Conservation (phyloP, 2,113 vertebrate species). For the Hypomesus transpacificus region DNA sequence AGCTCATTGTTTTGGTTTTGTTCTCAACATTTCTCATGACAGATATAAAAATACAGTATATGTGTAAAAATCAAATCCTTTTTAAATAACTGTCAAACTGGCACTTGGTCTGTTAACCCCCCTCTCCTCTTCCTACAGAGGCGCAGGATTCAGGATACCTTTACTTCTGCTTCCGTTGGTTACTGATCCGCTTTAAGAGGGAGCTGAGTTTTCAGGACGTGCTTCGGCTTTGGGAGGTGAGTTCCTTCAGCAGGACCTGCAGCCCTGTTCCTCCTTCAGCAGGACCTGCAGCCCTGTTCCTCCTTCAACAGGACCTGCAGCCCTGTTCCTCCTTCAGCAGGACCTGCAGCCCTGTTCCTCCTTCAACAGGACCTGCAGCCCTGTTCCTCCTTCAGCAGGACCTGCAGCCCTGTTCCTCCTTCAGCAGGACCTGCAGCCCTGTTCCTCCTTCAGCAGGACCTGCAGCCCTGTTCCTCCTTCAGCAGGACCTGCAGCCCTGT, state of each 20-base stretch:
- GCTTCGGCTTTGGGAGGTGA: constrained; percentile 97
- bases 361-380: too few relatives aligned
- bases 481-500: too few relatives aligned
- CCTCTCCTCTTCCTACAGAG: constrained; percentile 68
- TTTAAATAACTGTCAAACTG: background rate
- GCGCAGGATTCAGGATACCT: constrained; percentile 96
- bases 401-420: background rate
- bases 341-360: too few relatives aligned
- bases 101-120: background rate
- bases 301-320: background rate
- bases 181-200: constrained; percentile 96
- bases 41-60: too few relatives aligned
- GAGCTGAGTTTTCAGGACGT: constrained; percentile 95
- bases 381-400: too few relatives aligned
- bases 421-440: too few relatives aligned
- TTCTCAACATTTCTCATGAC: too few relatives aligned
- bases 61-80: too few relatives aligned
- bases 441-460: too few relatives aligned
- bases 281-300: background rate
- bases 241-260: constrained; percentile 25
- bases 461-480: too few relatives aligned
- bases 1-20: too few relatives aligned
- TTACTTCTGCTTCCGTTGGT: constrained; percentile 98
- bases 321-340: too few relatives aligned
- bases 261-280: background rate